These are phyloP conservation scores for Anoplophora glabripennis DNA, from an alignment of 1,140 invertebrate species.

Conservation along the genomic window DNA sequence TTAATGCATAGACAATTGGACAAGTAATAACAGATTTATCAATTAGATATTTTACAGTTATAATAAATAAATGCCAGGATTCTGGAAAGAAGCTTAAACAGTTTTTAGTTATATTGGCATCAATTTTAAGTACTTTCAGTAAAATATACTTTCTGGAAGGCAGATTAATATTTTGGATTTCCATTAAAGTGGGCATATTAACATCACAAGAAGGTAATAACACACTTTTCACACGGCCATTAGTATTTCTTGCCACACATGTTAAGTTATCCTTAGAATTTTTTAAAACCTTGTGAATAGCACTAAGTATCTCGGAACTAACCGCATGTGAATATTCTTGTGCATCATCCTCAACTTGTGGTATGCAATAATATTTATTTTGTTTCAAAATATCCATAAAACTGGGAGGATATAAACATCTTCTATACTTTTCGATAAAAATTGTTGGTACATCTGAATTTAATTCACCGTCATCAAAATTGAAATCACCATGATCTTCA, in stretches of 20 bases:
- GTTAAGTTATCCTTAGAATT: conserved; percentile 43
- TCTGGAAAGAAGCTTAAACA: conserved; percentile 54
- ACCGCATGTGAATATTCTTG: conserved; percentile 59
- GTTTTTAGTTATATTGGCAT: conserved; percentile 38
- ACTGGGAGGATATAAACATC: conserved; percentile 57
- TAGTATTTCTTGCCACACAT: conserved; percentile 47
- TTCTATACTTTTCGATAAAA: conserved; percentile 62
- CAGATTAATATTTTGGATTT: conserved; percentile 44
- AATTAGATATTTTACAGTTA: conserved; percentile 66
- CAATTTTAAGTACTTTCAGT: conserved; percentile 50
- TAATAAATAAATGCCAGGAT: conserved; percentile 62
- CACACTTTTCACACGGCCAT: conserved; percentile 37
- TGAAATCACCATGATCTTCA: conserved; percentile 17
- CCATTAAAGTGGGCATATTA: conserved; percentile 46
- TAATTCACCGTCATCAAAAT: conserved; percentile 28
- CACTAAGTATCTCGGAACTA: conserved; percentile 61
- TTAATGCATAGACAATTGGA: conserved; percentile 59
- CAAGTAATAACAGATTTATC: conserved; percentile 51
- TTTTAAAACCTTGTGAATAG: conserved; percentile 61
- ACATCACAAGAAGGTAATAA: conserved; percentile 38
- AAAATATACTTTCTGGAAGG: conserved; percentile 47
- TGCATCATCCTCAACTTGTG: conserved; percentile 71
- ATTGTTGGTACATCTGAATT: conserved; percentile 56
- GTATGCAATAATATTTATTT: conserved; percentile 59
- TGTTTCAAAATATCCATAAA: conserved; percentile 66